Percentiles rank a stretch among this genome's conserved stretches.
These are phyloP conservation scores for Aepyceros melampus DNA, from an alignment of 2,113 vertebrate species.

Conservation along the genomic window DNA sequence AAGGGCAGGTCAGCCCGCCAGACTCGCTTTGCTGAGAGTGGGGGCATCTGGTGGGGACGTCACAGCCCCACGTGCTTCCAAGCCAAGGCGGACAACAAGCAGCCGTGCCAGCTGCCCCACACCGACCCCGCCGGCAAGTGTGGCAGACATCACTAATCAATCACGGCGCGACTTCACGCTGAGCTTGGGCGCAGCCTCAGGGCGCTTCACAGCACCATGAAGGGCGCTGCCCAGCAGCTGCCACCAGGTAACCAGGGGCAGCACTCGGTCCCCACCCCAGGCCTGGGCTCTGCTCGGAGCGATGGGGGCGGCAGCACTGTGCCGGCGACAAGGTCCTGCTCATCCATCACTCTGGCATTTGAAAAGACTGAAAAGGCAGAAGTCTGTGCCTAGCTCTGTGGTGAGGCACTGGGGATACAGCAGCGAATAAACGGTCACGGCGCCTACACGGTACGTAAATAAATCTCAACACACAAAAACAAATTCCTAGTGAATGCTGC, in stretches of 20 bases:
- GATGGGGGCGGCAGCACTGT: too few species aligned
- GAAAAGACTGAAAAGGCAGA: not conserved
- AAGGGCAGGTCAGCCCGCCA: not conserved
- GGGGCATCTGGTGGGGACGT: not conserved
- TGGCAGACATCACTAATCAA: not conserved
- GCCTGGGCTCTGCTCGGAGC: not conserved
- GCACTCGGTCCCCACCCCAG: not conserved
- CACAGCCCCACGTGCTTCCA: not conserved
- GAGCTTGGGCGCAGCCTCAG: not conserved
- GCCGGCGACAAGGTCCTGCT: not conserved
- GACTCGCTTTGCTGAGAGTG: not conserved
- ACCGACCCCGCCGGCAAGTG: rapidly evolving
- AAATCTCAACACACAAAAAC: not conserved
- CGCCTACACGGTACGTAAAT: not conserved
- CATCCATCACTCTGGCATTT: not conserved
- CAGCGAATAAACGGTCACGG: not conserved
- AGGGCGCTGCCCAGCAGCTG: not conserved
- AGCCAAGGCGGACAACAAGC: not conserved
- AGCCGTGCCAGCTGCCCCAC: not conserved
- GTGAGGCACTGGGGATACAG: not conserved
- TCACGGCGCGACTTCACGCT: not conserved
- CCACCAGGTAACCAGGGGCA: not conserved
- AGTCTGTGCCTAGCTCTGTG: not conserved
- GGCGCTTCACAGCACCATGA: not conserved
- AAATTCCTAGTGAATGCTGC: not conserved